Evolutionary conservation across 2,888 invertebrate genomes (phyloP).

Genomic region (Silvanus unidentatus): DNA sequence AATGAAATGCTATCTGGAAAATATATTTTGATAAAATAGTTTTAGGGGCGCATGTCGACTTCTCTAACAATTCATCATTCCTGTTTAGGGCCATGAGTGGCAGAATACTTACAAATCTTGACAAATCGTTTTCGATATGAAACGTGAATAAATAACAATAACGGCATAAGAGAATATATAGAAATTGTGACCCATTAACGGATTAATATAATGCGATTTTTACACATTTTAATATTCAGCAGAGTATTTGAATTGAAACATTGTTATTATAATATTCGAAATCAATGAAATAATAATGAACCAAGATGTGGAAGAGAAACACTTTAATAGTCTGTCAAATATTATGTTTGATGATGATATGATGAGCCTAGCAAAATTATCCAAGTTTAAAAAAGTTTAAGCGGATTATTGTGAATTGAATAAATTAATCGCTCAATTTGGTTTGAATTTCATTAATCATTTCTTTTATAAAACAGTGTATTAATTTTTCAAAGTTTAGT

Average conservation of each 20-base stretch:
- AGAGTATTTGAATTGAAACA: conserved; percentile 13
- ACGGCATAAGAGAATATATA: conserved; percentile 5
- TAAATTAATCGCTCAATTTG: conserved; percentile 24
- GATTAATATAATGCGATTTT: conserved; percentile 14
- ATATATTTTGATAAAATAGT: conserved; percentile 42
- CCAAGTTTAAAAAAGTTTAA: conserved; percentile 15
- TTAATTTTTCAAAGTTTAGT: too few relatives aligned
- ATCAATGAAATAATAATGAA: conserved; percentile 23
- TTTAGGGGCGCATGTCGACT: conserved; percentile 39
- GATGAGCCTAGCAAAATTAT: conserved; percentile 13
- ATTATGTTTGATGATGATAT: conserved; percentile 7
- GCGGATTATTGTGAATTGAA: conserved; percentile 21
- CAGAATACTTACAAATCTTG: conserved; percentile 44
- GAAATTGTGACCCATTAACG: neutral
- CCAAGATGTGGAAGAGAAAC: conserved; percentile 19
- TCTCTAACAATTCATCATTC: conserved; percentile 42
- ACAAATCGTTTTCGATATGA: conserved; percentile 46
- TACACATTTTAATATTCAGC: conserved; percentile 13
- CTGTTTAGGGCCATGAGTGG: conserved; percentile 34
- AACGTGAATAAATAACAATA: conserved; percentile 40
- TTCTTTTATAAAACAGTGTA: conserved; percentile 4
- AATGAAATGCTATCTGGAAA: conserved; percentile 38
- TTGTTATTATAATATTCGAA: conserved; percentile 4
- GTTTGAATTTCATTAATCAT: conserved; percentile 24
- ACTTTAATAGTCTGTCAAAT: conserved; percentile 16